Evolutionary conservation across 2,113 vertebrate species (phyloP), one percentile per base, ranked within the genome.

Genomic region (Phasianus colchicus): DNA sequence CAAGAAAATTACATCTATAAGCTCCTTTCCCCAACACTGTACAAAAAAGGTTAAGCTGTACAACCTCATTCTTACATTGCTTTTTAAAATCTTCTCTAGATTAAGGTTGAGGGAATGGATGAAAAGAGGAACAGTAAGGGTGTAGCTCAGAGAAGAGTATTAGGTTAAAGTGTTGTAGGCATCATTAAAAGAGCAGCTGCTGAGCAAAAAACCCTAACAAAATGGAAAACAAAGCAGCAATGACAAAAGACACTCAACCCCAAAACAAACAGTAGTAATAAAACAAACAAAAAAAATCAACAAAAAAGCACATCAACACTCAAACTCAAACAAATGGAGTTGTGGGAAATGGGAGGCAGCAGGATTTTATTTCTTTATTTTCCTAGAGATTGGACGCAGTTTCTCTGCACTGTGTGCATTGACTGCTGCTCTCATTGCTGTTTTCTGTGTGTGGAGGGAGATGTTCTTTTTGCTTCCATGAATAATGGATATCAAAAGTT

Each of bases 51-150:
- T 93, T 83, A 91, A 67, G 87, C 75, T 90, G 24, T n/a, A 42
- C 43, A 90, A 65, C 10, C 30, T 80, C 52, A 52, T 81, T 42
- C 89, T 86, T 60, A 54, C 0, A 2, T 86, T 86, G 34, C 24
- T 83, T 94, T 88, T 67, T 42, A 71, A 85, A 93, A 93, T 96
- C 74, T 85, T 66, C 34, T 64, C 34, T 84, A 82, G 79, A 82
- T 95, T 91, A 94, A 88, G 55, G 73, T 8, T 40, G 78, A 65
- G 52, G 24, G 42, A 54, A 32, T 5, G 1, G 8, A 18, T 40
- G 4, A 17, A 52, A 43, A 84, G 42, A 84, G n/a, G 36, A 72
- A 50, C 38, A 61, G 30, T 65, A 69, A 73, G 30, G 19, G 32
- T 34, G 19, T 54, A 45, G 22, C 34, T 30, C 57, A 45, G 65